A percentile compares a stretch with the other conserved stretches of the same genome.
phyloP scores from a whole-genome alignment of 2,113 vertebrate genomes.

The Acanthochromis polyacanthus region DNA sequence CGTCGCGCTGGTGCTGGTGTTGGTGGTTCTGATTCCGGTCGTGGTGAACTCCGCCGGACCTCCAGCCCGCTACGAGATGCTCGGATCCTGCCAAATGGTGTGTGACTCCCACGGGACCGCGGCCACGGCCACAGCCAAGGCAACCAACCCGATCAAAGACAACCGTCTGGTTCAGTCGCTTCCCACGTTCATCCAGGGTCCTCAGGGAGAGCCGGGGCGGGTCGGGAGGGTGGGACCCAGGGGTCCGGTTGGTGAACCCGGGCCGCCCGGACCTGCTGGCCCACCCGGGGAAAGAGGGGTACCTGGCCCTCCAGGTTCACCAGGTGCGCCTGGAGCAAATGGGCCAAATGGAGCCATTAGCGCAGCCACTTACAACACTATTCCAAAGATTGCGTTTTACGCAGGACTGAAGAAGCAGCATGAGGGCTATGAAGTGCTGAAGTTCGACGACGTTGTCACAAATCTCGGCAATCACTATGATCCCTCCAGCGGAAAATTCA shows the following conservation, averaged over 20 bases:
- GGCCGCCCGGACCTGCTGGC: slow-evolving; percentile 91
- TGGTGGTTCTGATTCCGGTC: slow-evolving; percentile 97
- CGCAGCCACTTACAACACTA: slow-evolving; percentile 95
- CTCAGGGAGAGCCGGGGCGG: slow-evolving; percentile 92
- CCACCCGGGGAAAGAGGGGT: slow-evolving; percentile 90
- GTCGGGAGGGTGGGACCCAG: slow-evolving; percentile 91
- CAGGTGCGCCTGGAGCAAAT: slow-evolving; percentile 86
- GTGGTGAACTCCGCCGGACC: slow-evolving; percentile 95
- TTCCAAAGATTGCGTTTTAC: slow-evolving; percentile 97
- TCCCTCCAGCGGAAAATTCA: slow-evolving; percentile 93
- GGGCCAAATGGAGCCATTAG: slow-evolving; percentile 93
- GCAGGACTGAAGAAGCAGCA: slow-evolving; percentile 97
- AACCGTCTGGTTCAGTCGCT: slow-evolving; percentile 93
- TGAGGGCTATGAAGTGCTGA: slow-evolving; percentile 96
- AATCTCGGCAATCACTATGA: slow-evolving; percentile 98
- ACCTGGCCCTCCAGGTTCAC: slow-evolving; percentile 90
- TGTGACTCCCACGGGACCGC: slow-evolving; percentile 94
- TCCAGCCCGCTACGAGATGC: slow-evolving; percentile 95
- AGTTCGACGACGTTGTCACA: slow-evolving; percentile 98
- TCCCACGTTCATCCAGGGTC: slow-evolving; percentile 94
- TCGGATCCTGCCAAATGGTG: slow-evolving; percentile 97
- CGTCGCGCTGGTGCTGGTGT: slow-evolving; percentile 94
- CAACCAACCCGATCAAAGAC: slow-evolving; percentile 87
- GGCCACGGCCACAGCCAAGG: slow-evolving; percentile 88
- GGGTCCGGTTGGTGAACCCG: slow-evolving; percentile 90